These are phyloP conservation scores for Melitaea cinxia DNA, from an alignment of 1,140 invertebrate genomes.

Conservation along the genomic window DNA sequence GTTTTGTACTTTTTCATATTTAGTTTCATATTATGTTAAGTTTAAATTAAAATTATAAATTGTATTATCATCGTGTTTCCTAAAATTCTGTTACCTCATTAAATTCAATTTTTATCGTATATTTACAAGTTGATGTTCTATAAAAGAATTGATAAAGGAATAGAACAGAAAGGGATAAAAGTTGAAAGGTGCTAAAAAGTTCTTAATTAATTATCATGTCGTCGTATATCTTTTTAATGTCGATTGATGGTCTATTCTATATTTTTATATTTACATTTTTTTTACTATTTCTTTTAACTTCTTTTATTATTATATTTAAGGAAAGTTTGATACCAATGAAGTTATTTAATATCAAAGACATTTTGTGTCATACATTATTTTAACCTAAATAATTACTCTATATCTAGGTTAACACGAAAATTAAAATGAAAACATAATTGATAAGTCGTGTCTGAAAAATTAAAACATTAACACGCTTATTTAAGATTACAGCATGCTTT, in stretches of 20 bases:
- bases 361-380: neutral
- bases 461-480: conserved; percentile 14
- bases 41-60: no score
- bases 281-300: no score
- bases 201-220: neutral
- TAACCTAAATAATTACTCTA: conserved; percentile 1
- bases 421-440: neutral
- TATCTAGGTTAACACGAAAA: no score
- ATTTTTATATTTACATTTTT: no score
- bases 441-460: conserved; percentile 4
- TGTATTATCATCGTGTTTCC: no score
- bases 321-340: neutral
- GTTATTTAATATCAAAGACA: neutral
- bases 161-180: neutral
- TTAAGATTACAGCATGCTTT: neutral
- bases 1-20: no score
- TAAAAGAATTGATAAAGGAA: no score
- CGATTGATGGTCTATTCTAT: conserved; percentile 1
- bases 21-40: no score
- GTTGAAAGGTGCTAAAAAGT: neutral
- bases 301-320: no score
- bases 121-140: no score
- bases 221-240: neutral
- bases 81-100: no score
- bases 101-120: no score